A percentile compares a stretch with the other conserved stretches of the same genome.
Conservation (phyloP, 2,797 vertebrate species). For the Leontopithecus rosalia region DNA sequence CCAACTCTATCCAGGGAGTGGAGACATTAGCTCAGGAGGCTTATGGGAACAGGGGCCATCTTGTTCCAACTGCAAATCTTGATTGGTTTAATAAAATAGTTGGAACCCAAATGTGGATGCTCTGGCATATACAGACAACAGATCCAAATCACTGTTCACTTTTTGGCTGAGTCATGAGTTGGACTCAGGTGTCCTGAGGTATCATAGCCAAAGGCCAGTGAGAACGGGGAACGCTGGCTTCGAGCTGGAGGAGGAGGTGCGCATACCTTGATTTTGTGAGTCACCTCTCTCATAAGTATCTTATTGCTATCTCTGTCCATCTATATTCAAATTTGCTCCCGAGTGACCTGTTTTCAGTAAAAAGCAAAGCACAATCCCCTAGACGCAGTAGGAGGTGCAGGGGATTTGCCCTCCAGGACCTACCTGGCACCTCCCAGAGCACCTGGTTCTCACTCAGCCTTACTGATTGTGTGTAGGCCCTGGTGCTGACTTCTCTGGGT, state of each 20-base stretch:
- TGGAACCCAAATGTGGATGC: neutral
- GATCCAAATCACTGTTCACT: neutral
- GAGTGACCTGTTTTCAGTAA: neutral
- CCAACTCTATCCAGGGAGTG: neutral
- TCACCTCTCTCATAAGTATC: neutral
- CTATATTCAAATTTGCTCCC: neutral
- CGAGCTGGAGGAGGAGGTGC: neutral
- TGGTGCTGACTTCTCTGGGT: neutral
- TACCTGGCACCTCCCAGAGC: neutral
- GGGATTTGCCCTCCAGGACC: neutral
- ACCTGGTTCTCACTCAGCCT: neutral
- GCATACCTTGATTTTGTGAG: neutral
- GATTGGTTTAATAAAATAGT: neutral
- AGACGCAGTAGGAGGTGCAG: neutral
- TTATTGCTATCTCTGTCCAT: neutral
- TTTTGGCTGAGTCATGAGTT: neutral
- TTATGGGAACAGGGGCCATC: neutral
- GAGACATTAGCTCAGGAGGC: neutral
- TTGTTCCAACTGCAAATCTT: neutral
- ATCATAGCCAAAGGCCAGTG: neutral
- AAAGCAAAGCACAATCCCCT: neutral
- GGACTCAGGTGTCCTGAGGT: neutral
- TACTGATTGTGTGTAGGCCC: accelerated
- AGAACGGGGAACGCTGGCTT: neutral
- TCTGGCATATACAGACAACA: neutral